Evolutionary conservation across 2,888 invertebrate species (phyloP), one percentile per base, ranked within the genome.

Genomic region (Isotomurus palustris): DNA sequence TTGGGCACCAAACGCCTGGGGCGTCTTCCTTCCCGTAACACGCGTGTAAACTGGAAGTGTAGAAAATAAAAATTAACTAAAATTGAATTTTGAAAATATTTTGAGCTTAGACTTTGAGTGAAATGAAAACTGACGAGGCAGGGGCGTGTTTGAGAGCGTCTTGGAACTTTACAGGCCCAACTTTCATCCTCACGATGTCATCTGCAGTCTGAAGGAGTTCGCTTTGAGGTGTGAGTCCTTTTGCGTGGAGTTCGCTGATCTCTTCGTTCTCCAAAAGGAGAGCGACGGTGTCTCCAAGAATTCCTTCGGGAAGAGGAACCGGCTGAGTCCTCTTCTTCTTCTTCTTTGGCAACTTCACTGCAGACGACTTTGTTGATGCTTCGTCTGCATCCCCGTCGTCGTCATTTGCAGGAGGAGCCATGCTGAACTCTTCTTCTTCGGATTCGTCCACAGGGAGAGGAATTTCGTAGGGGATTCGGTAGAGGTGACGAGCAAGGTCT

Each of bases 1-100:
- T 40, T 5, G 68, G 66, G 45, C 66, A 66, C 68, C 68, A 68
- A 19, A 68, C 66, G 3, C 68, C 68, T 27, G 62, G 61, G 10
- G 44, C 24, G 1, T 60, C 64, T 50, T 49, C 41, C 38, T 58
- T 59, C 2, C 68, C 68, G 40, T 68, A 68, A 22, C 57, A 35
- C 28, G 66, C 66, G 32, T 66, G 64, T 2, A 66, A 38, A 6
- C 67, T 67, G 19, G 27, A 5, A 36, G 5, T 8, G 25, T 45
- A 6, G 10, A 10, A 6, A 10, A 25, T 45, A 22, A 22, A 25
- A 40, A 40, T 12, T 6, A 10, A 32, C 14, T 32, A 14, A 8
- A n/a, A n/a, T n/a, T n/a, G n/a, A n/a, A n/a, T n/a, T n/a, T n/a
- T n/a, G n/a, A 40, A 40, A 40, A 40, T 8, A 40, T 14, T 8